Evolutionary conservation across 2,888 invertebrate genomes (phyloP).

Genomic region (Pseudococcus jackbeardsleyi): DNA sequence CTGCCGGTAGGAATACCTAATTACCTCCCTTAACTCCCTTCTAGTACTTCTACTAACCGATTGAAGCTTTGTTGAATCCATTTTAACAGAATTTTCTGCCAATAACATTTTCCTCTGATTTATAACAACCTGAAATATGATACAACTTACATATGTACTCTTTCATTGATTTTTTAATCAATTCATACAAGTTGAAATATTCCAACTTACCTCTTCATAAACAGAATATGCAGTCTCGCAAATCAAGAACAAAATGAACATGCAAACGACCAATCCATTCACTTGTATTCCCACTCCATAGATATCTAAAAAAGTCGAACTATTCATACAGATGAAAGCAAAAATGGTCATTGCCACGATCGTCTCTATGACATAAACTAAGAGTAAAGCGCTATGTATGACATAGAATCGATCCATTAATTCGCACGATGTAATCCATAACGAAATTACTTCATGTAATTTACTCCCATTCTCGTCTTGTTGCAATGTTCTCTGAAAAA

Average conservation of each 20-base stretch:
- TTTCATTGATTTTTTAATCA: neutral
- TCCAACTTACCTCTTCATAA: neutral
- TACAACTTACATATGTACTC: too few species aligned
- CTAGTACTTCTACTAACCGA: neutral
- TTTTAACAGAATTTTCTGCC: neutral
- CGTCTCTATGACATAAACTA: neutral
- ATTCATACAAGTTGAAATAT: too few species aligned
- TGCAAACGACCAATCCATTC: neutral
- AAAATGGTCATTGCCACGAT: slow-evolving; percentile 14
- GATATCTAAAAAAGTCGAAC: slow-evolving; percentile 12
- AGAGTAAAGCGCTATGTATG: neutral
- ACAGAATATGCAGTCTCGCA: neutral
- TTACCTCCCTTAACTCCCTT: too few species aligned
- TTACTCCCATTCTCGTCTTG: neutral
- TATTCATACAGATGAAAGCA: slow-evolving; percentile 22
- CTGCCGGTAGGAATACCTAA: too few species aligned
- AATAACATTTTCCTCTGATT: neutral
- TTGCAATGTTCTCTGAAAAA: neutral
- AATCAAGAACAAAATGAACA: neutral
- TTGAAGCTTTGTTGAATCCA: neutral
- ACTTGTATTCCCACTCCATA: neutral
- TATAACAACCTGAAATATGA: neutral
- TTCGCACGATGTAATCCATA: slow-evolving; percentile 31
- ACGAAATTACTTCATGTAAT: neutral
- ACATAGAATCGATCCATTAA: slow-evolving; percentile 6